Evolutionary conservation across 30 jellyfish, hydroid and myxozoan genomes (phyloP).

Genomic region (Calvadosia cruxmelitensis): DNA sequence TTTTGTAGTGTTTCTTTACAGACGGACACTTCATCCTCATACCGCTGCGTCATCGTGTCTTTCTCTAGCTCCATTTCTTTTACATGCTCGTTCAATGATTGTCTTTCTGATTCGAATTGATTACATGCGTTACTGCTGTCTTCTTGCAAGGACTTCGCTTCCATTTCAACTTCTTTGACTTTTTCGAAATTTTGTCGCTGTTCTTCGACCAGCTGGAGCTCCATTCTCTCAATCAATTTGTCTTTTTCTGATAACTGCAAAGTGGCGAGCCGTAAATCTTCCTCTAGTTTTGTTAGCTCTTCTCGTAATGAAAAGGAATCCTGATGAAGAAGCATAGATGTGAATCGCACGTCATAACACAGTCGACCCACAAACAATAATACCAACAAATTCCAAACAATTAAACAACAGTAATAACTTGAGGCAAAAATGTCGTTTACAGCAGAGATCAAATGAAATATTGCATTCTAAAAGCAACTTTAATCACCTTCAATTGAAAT

Average conservation of each 20-base stretch:
- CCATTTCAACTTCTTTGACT: neutral
- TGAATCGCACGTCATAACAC: too few relatives aligned
- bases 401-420: too few relatives aligned
- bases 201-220: slow-evolving; percentile 2
- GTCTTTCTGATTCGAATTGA: slow-evolving; percentile 3
- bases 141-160: neutral
- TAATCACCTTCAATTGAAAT: too few relatives aligned
- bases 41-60: neutral
- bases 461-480: too few relatives aligned
- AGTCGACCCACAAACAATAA: neutral
- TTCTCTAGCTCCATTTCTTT: neutral
- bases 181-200: neutral
- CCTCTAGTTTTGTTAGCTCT: neutral
- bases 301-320: neutral
- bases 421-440: too few relatives aligned
- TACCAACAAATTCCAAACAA: too few relatives aligned
- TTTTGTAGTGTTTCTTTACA: neutral
- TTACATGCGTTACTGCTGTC: neutral
- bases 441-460: too few relatives aligned
- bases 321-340: too few relatives aligned
- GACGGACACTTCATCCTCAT: neutral
- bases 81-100: neutral
- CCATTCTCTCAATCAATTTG: neutral
- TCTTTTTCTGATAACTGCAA: slow-evolving; percentile 4
- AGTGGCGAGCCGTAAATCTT: neutral